Conservation (phyloP, 2,888 invertebrate species). For the Gibbula magus region DNA sequence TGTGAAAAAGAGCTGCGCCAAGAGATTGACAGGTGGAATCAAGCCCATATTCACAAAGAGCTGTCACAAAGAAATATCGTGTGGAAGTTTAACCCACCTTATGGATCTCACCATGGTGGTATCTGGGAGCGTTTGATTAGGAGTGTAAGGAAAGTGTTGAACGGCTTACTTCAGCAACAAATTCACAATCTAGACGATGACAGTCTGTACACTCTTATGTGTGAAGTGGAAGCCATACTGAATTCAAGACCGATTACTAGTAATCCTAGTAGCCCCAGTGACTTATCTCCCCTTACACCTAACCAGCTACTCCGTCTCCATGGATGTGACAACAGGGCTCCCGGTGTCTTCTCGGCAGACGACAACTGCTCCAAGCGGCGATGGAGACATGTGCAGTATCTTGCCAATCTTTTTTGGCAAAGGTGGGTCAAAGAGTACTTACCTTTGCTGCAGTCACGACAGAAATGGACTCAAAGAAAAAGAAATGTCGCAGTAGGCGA, state of each 20-base stretch:
- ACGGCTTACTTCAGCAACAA: no score
- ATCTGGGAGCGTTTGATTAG: neutral
- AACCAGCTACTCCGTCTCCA: conserved; percentile 10
- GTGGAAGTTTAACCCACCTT: neutral
- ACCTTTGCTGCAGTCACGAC: neutral
- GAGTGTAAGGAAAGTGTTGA: neutral
- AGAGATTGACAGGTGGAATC: neutral
- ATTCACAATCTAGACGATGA: neutral
- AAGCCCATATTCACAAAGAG: neutral
- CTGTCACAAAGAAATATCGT: neutral
- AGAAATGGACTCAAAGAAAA: neutral
- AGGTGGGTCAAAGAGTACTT: conserved; percentile 5
- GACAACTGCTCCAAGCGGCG: neutral
- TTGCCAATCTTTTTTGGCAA: conserved; percentile 17
- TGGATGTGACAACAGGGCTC: neutral
- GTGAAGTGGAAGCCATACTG: neutral
- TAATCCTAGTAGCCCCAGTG: neutral
- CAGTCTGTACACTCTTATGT: neutral
- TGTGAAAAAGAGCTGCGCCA: neutral
- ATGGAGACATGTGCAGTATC: conserved; percentile 26
- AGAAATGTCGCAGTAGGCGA: neutral
- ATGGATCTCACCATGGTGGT: conserved; percentile 1
- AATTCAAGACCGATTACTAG: neutral
- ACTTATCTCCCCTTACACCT: conserved; percentile 8
- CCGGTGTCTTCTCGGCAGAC: neutral